Evolutionary conservation across 2,113 vertebrate genomes (phyloP).

Genomic region (Natator depressus): DNA sequence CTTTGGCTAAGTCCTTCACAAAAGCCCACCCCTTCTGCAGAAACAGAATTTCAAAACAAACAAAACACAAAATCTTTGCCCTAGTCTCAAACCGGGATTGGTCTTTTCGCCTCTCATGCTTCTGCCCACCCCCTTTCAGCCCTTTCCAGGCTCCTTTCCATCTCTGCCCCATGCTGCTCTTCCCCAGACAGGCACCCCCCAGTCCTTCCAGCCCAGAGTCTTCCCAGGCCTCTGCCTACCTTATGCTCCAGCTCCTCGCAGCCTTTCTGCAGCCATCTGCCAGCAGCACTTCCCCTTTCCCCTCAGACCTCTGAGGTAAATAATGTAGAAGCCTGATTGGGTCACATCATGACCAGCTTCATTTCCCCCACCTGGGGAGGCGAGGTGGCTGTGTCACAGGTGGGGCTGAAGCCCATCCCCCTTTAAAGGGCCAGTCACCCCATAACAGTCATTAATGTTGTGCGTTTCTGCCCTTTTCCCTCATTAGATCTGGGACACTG

Average conservation of each 20-base stretch:
- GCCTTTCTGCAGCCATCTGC: no score
- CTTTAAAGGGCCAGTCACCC: neutral
- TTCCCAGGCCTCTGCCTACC: neutral
- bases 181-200: neutral
- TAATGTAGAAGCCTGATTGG: neutral
- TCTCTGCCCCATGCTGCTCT: neutral
- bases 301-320: neutral
- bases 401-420: neutral
- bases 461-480: constrained; percentile 7
- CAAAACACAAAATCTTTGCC: neutral
- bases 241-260: neutral
- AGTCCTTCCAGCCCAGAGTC: neutral
- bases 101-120: neutral
- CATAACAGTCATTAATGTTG: fast-evolving
- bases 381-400: neutral
- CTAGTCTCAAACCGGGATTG: neutral
- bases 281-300: neutral
- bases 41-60: neutral
- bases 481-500: constrained; percentile 85
- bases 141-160: neutral
- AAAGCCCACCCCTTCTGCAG: no score
- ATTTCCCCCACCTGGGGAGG: neutral
- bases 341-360: neutral
- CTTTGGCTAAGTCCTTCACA: neutral
- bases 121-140: neutral